A percentile compares a stretch with the other conserved stretches of the same genome.
Evolutionary conservation across 1,140 invertebrate species (phyloP).

Genomic region (Cydia fagiglandana): DNA sequence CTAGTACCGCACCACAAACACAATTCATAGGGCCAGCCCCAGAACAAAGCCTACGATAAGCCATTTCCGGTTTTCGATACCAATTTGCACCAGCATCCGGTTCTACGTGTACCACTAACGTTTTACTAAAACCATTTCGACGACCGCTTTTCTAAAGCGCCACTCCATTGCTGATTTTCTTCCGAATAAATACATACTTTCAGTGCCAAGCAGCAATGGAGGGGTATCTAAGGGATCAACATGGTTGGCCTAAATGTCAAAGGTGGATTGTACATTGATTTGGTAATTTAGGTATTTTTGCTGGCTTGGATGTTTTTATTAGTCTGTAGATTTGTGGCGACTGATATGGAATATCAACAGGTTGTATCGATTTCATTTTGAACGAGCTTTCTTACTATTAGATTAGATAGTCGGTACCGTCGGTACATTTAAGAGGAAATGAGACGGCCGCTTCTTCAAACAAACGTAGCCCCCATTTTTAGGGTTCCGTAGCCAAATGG

Average conservation of each 20-base stretch:
- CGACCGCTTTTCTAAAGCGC: neutral
- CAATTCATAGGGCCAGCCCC: conserved; percentile 27
- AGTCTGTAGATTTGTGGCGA: neutral
- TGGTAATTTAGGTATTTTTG: conserved; percentile 8
- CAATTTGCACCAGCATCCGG: conserved; percentile 52
- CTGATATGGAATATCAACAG: neutral
- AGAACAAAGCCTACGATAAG: conserved; percentile 46
- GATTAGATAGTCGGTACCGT: no score
- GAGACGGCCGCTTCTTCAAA: no score
- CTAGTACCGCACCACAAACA: conserved; percentile 12
- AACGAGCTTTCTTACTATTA: neutral
- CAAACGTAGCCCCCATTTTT: no score
- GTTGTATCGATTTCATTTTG: neutral
- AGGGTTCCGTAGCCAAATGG: no score
- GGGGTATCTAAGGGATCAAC: no score
- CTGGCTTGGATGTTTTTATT: neutral
- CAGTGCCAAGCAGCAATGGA: neutral
- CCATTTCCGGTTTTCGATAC: conserved; percentile 52
- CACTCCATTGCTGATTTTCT: neutral
- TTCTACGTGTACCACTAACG: conserved; percentile 33
- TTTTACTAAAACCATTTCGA: neutral
- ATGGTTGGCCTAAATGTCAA: neutral
- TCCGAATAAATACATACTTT: neutral
- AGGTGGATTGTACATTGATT: conserved; percentile 28
- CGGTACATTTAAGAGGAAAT: no score